phyloP scores from a whole-genome alignment of 2,797 vertebrate species.

The Pipistrellus nathusii region DNA sequence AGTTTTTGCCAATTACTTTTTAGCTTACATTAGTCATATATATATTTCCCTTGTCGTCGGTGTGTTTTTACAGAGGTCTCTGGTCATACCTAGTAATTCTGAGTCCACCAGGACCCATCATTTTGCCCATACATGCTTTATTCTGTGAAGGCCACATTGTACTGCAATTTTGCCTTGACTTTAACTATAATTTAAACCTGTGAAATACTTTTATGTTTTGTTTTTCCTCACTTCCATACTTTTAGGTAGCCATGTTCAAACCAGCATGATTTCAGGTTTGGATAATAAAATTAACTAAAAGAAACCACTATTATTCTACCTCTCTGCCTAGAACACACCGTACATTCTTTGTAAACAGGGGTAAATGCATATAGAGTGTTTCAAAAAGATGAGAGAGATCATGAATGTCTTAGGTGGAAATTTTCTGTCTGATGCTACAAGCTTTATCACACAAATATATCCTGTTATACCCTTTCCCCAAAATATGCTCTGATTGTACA shows the following conservation, averaged over 20 bases:
- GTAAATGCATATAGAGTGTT: not conserved
- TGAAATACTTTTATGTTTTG: not conserved
- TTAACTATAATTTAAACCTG: slow-evolving; percentile 49
- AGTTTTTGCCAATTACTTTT: not conserved
- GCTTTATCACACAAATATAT: slow-evolving; percentile 21
- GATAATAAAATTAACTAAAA: slow-evolving; percentile 47
- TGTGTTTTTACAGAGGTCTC: slow-evolving; percentile 47
- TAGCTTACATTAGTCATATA: not conserved
- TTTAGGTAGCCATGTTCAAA: slow-evolving; percentile 45
- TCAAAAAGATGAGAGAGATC: not conserved
- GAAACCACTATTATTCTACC: not conserved
- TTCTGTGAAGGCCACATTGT: slow-evolving; percentile 32
- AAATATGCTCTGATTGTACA: not conserved
- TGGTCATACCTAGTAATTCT: not conserved
- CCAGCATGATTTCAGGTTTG: slow-evolving; percentile 35
- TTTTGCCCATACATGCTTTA: slow-evolving; percentile 51
- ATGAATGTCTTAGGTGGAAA: slow-evolving; percentile 29
- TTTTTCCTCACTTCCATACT: slow-evolving; percentile 15
- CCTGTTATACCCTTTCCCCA: not conserved
- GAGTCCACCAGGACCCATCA: not conserved
- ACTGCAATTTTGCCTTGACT: not conserved
- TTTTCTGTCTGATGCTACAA: not conserved
- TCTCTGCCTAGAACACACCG: not conserved
- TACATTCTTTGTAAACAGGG: not conserved
- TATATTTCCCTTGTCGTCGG: not conserved